Percentiles rank a stretch among this genome's conserved stretches.
Conservation (phyloP, 23 tunicate species). For the Aplidium turbinatum region DNA sequence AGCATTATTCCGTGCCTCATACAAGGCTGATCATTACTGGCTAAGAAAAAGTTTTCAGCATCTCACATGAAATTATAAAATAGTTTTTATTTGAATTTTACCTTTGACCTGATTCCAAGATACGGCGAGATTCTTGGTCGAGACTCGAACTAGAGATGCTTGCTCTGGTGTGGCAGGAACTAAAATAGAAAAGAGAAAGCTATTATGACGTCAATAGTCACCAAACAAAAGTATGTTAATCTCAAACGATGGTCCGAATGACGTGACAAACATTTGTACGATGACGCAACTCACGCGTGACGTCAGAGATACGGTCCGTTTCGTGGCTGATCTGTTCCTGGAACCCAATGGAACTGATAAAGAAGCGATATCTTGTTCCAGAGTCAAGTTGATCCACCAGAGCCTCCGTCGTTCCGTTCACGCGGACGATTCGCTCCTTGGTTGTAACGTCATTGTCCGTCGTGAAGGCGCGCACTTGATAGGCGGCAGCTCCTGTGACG, state of each 20-base stretch:
- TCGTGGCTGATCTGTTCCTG: conserved; percentile 36
- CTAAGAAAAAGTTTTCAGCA: too few relatives aligned
- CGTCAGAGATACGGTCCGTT: conserved; percentile 13
- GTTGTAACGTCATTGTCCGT: conserved; percentile 14
- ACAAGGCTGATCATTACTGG: too few relatives aligned
- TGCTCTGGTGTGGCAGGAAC: conserved; percentile 65
- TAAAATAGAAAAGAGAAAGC: conserved; percentile 20
- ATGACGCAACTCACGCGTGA: conserved; percentile 21
- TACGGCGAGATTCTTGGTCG: conserved; percentile 37
- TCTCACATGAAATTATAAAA: too few relatives aligned
- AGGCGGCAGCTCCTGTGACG: conserved; percentile 33
- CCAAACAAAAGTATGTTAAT: too few relatives aligned
- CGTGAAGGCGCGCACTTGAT: conserved; percentile 21
- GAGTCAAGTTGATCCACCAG: conserved; percentile 12
- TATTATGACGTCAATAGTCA: neutral
- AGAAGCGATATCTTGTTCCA: conserved; percentile 39
- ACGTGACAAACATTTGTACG: neutral
- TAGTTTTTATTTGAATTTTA: neutral
- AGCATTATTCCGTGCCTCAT: too few relatives aligned
- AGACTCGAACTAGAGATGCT: conserved; percentile 30
- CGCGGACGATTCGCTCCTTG: conserved; percentile 7
- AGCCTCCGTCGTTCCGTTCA: conserved; percentile 13
- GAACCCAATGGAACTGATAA: conserved; percentile 33
- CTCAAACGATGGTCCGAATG: neutral
- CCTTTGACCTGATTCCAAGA: conserved; percentile 69